Evolutionary conservation across 1,140 invertebrate species (phyloP), one percentile per base, ranked within the genome.

Genomic region (Monomorium pharaonis): DNA sequence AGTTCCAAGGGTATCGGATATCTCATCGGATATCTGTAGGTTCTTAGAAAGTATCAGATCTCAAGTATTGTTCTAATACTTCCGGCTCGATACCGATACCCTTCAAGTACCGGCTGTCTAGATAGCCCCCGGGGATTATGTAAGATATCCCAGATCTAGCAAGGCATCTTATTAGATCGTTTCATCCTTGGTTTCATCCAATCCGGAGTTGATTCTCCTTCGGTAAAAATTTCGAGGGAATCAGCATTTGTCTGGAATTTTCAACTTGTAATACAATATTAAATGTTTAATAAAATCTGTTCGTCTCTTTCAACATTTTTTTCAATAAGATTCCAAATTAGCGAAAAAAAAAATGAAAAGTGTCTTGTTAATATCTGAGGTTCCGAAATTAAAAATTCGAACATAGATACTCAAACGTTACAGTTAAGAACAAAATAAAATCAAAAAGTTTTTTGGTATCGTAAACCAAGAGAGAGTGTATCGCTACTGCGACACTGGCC

Each of bases 41-140:
- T 76, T 58, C 21, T 14, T 1, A 44, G 56, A 30, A 76, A 76
- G 12, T 33, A 76, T 76, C 74, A 30, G 47, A 47, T 62, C 42
- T 44, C 56, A 56, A 75, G 54, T 75, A 58, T 62, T 24, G 56
- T 77, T 76, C 24, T 60, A 37, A 44, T 60, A 76, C 14, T 37
- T 76, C n/a, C 56, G 37, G 2, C 16, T 74, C n/a, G 47, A 62
- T 27, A 62, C 10, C 21, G 74, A 77, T 77, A 77, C 24, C 18
- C 60, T 60, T 77, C 24, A 44, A 18, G 37, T 76, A 62, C 42
- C 37, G 42, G n/a, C 37, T 62, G 47, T 33, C 30, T 74, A 33
- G 49, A 33, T 33, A 33, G 47, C 44, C 70, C 6, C n/a, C 21
- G 27, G 49, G 30, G 49, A 74, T 74, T 74, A 74, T 24, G 49